Percentiles rank a stretch among this genome's conserved stretches.
These are phyloP conservation scores for Formica aserva DNA, from an alignment of 2,888 invertebrate genomes.

Conservation along the genomic window DNA sequence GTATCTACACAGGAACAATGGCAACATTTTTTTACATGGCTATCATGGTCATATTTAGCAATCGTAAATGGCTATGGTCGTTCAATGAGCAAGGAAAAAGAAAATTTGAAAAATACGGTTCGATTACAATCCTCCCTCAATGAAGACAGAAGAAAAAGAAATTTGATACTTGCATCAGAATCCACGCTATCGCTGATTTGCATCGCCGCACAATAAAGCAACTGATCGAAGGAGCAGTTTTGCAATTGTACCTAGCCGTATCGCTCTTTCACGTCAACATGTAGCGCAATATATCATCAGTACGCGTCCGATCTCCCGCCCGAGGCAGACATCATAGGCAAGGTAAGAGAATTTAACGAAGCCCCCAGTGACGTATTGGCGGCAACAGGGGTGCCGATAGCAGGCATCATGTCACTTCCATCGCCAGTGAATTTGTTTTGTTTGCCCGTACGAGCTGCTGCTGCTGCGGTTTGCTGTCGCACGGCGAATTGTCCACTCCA, in stretches of 20 bases:
- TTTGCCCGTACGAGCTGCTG: conserved; percentile 87
- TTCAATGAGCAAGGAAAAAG: conserved; percentile 69
- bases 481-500: conserved; percentile 81
- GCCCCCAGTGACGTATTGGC: conserved; percentile 84
- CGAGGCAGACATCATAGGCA: conserved; percentile 77
- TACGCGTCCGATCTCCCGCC: conserved; percentile 72
- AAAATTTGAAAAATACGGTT: conserved; percentile 50
- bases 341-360: conserved; percentile 81
- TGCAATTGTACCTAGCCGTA: conserved; percentile 73
- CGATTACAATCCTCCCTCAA: conserved; percentile 12
- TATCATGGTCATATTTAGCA: not conserved
- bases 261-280: conserved; percentile 61
- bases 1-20: conserved; percentile 19
- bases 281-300: conserved; percentile 58
- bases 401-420: conserved; percentile 89
- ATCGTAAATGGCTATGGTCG: conserved; percentile 7
- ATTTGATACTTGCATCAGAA: conserved; percentile 66
- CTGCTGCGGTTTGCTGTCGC: conserved; percentile 84
- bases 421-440: conserved; percentile 87
- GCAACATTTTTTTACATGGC: conserved; percentile 26
- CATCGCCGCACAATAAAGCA: conserved; percentile 61
- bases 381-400: conserved; percentile 84
- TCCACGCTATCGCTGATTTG: conserved; percentile 59
- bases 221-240: conserved; percentile 70
- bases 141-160: conserved; percentile 57